Evolutionary conservation across 2,113 vertebrate genomes (phyloP).

Genomic region (Cephalopholis sonnerati): DNA sequence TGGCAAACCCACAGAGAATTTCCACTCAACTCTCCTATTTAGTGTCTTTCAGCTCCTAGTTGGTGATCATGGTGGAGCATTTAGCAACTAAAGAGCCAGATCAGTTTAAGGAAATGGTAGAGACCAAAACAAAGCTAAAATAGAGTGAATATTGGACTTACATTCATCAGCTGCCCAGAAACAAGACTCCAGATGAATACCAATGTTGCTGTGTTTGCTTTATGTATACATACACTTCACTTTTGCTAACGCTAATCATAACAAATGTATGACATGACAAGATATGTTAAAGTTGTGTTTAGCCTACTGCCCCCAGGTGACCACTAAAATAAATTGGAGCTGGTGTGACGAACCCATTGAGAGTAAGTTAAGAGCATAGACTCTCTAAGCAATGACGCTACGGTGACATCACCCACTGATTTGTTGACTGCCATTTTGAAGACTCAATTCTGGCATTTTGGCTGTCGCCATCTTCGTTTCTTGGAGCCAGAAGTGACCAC

Average conservation of each 20-base stretch:
- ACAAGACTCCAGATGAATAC: not conserved
- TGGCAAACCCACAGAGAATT: not conserved
- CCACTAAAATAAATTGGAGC: no score
- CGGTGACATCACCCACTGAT: no score
- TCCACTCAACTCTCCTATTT: not conserved
- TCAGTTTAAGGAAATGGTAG: not conserved
- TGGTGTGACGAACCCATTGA: no score
- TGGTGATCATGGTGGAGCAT: not conserved
- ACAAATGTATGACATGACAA: not conserved
- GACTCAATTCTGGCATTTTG: no score
- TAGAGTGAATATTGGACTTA: not conserved
- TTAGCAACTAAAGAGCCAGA: not conserved
- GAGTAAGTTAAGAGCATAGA: no score
- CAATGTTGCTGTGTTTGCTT: not conserved
- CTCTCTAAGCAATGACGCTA: no score
- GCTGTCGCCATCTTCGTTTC: no score
- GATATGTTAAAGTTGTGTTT: not conserved
- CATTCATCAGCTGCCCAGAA: not conserved
- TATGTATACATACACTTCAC: no score
- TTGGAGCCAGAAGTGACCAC: no score
- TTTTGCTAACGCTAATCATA: no score
- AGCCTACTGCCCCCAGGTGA: no score
- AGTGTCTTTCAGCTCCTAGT: not conserved
- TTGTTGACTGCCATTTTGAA: no score
- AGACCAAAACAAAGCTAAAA: not conserved